Evolutionary conservation across 2,113 vertebrate species (phyloP).

Genomic region (Amphiprion ocellaris): DNA sequence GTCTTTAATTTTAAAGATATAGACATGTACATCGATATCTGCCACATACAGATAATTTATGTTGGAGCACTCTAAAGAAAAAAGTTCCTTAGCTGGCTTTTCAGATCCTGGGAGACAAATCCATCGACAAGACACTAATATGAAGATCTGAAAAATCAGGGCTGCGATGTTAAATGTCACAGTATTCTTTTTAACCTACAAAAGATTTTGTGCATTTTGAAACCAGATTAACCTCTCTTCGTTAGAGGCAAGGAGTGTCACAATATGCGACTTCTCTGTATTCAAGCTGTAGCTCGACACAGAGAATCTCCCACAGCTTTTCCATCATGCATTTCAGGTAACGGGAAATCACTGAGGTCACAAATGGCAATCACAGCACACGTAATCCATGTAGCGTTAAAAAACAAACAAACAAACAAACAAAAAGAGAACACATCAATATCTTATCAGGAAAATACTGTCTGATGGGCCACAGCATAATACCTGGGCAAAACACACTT

Average conservation of each 20-base stretch:
- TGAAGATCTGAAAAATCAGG: conserved; percentile 34
- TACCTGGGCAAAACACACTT: conserved; percentile 65
- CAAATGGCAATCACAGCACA: conserved; percentile 78
- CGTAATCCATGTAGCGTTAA: conserved; percentile 71
- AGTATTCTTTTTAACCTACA: conserved; percentile 55
- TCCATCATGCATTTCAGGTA: conserved; percentile 60
- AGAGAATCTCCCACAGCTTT: conserved; percentile 32
- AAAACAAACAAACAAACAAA: conserved; percentile 41
- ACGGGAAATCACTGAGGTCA: conserved; percentile 74
- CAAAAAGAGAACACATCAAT: conserved; percentile 49
- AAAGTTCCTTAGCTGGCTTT: conserved; percentile 28
- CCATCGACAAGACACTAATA: conserved; percentile 21
- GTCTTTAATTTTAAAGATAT: conserved; percentile 19
- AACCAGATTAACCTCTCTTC: conserved; percentile 38
- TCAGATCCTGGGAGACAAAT: conserved; percentile 25
- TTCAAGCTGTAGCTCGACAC: conserved; percentile 18
- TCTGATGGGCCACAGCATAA: conserved; percentile 74
- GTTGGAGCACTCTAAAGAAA: conserved; percentile 18
- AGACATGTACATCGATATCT: conserved; percentile 22
- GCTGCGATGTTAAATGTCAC: conserved; percentile 31
- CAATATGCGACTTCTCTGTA: conserved; percentile 26
- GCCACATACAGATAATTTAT: conserved; percentile 8
- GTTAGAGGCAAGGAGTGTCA: conserved; percentile 32
- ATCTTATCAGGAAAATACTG: conserved; percentile 77
- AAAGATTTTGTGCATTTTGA: conserved; percentile 59